Percentiles rank a stretch among this genome's conserved stretches.
Evolutionary conservation across 2,888 invertebrate species (phyloP).

Genomic region (Formica aserva): DNA sequence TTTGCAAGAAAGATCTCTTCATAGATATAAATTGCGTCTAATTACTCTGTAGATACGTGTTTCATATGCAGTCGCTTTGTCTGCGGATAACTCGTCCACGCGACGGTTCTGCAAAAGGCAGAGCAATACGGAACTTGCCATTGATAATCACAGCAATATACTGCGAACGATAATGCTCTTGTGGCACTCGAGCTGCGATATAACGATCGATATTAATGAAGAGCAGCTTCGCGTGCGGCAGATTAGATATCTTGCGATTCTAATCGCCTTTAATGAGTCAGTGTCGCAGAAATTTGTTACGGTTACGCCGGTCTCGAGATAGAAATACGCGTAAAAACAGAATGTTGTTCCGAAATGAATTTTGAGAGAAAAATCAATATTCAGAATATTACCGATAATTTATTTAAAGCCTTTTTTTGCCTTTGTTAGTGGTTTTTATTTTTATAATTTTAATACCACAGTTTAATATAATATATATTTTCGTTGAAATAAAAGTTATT

Average conservation of each 20-base stretch:
- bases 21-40: not conserved
- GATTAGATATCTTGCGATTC: conserved; percentile 41
- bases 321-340: not conserved
- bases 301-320: not conserved
- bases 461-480: not conserved
- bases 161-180: conserved; percentile 24
- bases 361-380: not conserved
- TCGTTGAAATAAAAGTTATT: not conserved
- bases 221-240: conserved; percentile 37
- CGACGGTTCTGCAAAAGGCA: not conserved
- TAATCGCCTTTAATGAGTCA: conserved; percentile 37
- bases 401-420: not conserved
- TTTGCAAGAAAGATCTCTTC: too few relatives aligned
- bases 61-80: not conserved
- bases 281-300: conserved; percentile 33
- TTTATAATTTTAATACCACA: not conserved
- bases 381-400: not conserved
- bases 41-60: conserved; percentile 14
- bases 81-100: not conserved
- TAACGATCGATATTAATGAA: conserved; percentile 41
- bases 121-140: not conserved
- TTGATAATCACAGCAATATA: conserved; percentile 35
- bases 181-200: conserved; percentile 8
- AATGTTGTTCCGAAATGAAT: not conserved
- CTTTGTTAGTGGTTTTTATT: not conserved